Evolutionary conservation across 2,113 vertebrate genomes (phyloP).

Genomic region (Petaurus breviceps): DNA sequence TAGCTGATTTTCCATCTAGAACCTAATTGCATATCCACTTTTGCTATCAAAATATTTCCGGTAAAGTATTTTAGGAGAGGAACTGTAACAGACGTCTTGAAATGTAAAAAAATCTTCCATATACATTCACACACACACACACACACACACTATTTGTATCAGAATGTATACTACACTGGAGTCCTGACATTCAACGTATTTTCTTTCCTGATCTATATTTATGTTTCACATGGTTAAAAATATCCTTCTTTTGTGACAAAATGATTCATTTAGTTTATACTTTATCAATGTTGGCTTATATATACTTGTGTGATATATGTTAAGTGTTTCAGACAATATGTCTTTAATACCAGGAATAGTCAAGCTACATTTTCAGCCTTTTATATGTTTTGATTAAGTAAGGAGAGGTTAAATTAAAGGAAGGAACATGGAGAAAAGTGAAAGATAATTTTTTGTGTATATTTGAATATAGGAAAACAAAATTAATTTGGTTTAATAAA

Average conservation of each 20-base stretch:
- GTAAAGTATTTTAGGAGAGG: constrained; percentile 56
- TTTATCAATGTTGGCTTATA: constrained; percentile 30
- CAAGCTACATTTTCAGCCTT: not conserved
- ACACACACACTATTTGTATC: not conserved
- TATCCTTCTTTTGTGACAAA: not conserved
- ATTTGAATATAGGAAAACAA: constrained; percentile 5
- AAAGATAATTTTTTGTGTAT: not conserved
- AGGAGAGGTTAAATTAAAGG: constrained; percentile 20
- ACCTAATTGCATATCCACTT: constrained; percentile 51
- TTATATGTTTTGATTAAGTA: constrained; percentile 49
- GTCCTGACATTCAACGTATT: not conserved
- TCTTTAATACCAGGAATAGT: constrained; percentile 18
- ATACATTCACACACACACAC: not conserved
- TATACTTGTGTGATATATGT: not conserved
- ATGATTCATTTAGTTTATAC: constrained; percentile 21
- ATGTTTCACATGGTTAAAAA: not conserved
- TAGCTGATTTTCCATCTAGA: constrained; percentile 60
- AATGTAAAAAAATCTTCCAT: constrained; percentile 40
- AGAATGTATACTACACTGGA: not conserved
- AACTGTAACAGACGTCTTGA: constrained; percentile 43
- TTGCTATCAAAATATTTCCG: constrained; percentile 63
- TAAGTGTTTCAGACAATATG: not conserved
- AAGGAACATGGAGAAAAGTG: not conserved
- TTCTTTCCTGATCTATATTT: not conserved
- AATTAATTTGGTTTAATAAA: not conserved